phyloP scores from a whole-genome alignment of 2,113 vertebrate genomes.

The Oreochromis aureus region DNA sequence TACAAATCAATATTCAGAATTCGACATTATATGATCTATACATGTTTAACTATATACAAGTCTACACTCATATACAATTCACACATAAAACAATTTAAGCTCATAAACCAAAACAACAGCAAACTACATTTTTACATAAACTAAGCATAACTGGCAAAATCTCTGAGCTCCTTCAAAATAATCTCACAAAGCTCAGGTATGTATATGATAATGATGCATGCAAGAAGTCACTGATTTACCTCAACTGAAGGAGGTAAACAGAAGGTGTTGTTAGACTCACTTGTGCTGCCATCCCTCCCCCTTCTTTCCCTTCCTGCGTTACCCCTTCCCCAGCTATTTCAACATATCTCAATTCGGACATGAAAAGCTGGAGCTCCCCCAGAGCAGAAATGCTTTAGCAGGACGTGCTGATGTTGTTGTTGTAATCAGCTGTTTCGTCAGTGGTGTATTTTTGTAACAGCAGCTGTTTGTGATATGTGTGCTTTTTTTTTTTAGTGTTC shows the following conservation, averaged over 20 bases:
- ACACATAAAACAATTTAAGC: background rate
- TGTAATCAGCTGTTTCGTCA: background rate
- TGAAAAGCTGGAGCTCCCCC: background rate
- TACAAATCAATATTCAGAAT: background rate
- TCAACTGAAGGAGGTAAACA: background rate
- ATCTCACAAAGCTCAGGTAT: fast-evolving
- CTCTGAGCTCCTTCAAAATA: background rate
- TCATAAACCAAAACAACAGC: background rate
- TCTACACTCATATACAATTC: background rate
- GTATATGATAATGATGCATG: background rate
- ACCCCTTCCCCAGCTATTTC: background rate
- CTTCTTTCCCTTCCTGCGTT: background rate
- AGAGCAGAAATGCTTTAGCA: conserved; percentile 12
- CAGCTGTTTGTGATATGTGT: background rate
- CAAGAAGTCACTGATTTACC: background rate
- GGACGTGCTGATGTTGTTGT: background rate
- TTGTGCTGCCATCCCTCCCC: background rate
- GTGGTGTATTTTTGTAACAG: background rate
- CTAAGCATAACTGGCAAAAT: background rate
- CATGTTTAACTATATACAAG: background rate
- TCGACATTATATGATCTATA: background rate
- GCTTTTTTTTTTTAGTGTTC: background rate
- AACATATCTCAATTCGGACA: conserved; percentile 10
- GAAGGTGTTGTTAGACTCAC: no score
- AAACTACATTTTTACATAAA: background rate